Evolutionary conservation across 2,888 invertebrate species (phyloP).

Genomic region (Fragum sueziense): DNA sequence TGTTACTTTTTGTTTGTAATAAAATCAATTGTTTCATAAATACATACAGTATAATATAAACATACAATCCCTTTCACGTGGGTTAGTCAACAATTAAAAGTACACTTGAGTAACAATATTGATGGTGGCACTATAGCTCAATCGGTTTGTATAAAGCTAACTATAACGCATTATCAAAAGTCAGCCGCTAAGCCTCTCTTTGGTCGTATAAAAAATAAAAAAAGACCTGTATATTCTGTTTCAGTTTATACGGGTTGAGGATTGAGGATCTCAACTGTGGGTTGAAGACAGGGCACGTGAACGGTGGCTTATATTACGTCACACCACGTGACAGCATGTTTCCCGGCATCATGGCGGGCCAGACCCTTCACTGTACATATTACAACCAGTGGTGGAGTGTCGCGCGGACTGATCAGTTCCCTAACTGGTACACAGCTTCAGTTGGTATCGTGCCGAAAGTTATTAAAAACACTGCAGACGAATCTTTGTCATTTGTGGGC

Average conservation of each 20-base stretch:
- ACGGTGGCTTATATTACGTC: conserved; percentile 66
- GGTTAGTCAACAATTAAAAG: too few relatives aligned
- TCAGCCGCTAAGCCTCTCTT: too few relatives aligned
- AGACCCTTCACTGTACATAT: conserved; percentile 34
- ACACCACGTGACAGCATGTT: conserved; percentile 53
- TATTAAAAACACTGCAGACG: conserved; percentile 61
- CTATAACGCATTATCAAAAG: too few relatives aligned
- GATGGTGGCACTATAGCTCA: too few relatives aligned
- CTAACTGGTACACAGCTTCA: conserved; percentile 69
- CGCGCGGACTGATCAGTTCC: conserved; percentile 65
- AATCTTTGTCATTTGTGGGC: conserved; percentile 64
- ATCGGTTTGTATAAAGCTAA: too few relatives aligned
- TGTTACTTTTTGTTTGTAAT: too few relatives aligned
- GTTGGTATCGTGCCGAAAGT: conserved; percentile 60
- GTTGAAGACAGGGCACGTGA: conserved; percentile 61
- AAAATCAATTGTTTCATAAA: too few relatives aligned
- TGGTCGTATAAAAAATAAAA: too few relatives aligned
- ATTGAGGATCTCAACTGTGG: conserved; percentile 52
- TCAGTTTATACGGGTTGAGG: conserved; percentile 44
- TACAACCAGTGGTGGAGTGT: conserved; percentile 58
- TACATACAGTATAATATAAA: too few relatives aligned
- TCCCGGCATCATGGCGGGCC: conserved; percentile 42
- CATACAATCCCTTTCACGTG: too few relatives aligned
- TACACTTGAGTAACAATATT: too few relatives aligned
- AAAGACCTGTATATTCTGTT: too few relatives aligned